These are phyloP conservation scores for Cyaniris semiargus DNA, from an alignment of 2,888 invertebrate genomes.

Conservation along the genomic window DNA sequence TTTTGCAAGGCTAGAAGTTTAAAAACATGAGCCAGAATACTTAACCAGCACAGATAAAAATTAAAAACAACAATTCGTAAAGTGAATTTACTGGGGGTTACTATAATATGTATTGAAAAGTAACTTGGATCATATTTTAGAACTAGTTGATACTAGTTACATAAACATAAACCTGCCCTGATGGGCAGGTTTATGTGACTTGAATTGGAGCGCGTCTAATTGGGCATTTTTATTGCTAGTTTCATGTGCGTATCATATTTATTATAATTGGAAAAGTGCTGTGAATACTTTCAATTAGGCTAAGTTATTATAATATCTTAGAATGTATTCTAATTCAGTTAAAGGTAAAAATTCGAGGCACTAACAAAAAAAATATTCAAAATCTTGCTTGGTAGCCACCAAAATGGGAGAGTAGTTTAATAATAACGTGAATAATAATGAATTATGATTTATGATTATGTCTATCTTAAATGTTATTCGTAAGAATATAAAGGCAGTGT, in stretches of 20 bases:
- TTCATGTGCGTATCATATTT: background rate
- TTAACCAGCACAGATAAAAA: background rate
- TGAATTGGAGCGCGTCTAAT: background rate
- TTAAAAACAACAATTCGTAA: background rate
- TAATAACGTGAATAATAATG: background rate
- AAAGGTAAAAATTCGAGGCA: background rate
- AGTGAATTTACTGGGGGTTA: background rate
- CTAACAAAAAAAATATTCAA: background rate
- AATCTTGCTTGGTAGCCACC: background rate
- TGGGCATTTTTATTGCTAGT: background rate
- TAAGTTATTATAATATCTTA: background rate
- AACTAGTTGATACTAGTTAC: background rate
- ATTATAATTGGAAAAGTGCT: background rate
- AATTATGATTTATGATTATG: background rate
- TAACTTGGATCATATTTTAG: background rate
- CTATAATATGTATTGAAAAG: background rate
- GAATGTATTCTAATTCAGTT: background rate
- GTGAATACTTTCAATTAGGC: background rate
- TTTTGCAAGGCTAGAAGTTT: background rate
- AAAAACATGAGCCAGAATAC: background rate
- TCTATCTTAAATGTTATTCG: background rate
- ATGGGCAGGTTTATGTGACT: background rate
- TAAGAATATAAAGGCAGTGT: conserved; percentile 7
- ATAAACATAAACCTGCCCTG: too few relatives aligned
- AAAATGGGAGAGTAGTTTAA: background rate